A percentile compares a stretch with the other conserved stretches of the same genome.
These are phyloP conservation scores for Eulithis testata DNA, from an alignment of 2,888 invertebrate genomes.

Conservation along the genomic window DNA sequence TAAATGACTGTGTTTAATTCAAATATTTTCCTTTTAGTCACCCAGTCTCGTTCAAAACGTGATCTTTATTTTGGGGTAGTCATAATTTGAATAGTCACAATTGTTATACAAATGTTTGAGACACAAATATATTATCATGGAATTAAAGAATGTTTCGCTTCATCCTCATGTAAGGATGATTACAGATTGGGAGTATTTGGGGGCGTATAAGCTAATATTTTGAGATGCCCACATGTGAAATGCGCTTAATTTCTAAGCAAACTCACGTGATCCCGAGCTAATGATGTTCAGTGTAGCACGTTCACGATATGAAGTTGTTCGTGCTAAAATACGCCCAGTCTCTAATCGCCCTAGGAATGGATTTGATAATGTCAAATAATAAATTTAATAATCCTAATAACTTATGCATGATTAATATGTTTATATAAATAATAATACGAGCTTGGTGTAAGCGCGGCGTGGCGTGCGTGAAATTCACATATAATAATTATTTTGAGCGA, in stretches of 20 bases:
- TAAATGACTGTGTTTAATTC: neutral
- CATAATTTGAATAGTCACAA: neutral
- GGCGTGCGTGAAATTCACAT: constrained; percentile 33
- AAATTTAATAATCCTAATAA: constrained; percentile 52
- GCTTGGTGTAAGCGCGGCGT: constrained; percentile 39
- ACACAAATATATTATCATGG: constrained; percentile 7
- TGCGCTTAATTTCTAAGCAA: no score
- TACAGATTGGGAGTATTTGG: no score
- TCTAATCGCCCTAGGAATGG: constrained; percentile 29
- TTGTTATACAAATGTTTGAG: no score
- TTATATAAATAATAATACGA: constrained; percentile 41
- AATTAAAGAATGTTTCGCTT: constrained; percentile 18
- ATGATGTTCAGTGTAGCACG: no score
- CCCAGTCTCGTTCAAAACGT: neutral
- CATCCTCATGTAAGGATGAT: constrained; percentile 38
- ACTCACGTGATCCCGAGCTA: no score
- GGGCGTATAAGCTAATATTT: no score
- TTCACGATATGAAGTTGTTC: no score
- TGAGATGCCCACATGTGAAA: no score
- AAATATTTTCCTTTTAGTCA: neutral
- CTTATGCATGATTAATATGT: constrained; percentile 49
- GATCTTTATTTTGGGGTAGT: neutral
- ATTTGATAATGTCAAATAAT: constrained; percentile 51
- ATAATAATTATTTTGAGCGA: constrained; percentile 24
- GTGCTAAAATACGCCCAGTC: no score